These are phyloP conservation scores for Cataglyphis rosenhaueri DNA, from an alignment of 2,888 invertebrate species.

Conservation along the genomic window DNA sequence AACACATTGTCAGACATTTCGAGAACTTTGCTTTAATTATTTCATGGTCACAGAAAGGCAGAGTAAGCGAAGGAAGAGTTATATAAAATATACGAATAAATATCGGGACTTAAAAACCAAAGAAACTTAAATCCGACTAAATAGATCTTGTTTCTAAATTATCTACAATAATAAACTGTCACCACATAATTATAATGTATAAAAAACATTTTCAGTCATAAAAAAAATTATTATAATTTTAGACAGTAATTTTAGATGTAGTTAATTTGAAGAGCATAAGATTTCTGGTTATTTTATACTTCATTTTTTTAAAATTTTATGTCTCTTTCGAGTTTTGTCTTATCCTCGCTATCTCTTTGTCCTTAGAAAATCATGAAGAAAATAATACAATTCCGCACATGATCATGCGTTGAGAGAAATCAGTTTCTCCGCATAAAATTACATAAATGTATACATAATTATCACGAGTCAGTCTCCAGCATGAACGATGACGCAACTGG, in stretches of 20 bases:
- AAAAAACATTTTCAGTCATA: background rate
- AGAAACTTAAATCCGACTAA: background rate
- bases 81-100: conserved; percentile 2
- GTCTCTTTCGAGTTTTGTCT: background rate
- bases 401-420: background rate
- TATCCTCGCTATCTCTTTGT: background rate
- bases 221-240: conserved; percentile 14
- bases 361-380: background rate
- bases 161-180: too few species aligned
- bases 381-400: conserved; percentile 2
- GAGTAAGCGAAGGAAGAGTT: conserved; percentile 17
- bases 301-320: background rate
- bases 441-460: conserved; percentile 35
- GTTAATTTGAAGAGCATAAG: conserved; percentile 2
- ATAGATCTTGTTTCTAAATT: background rate
- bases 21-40: background rate
- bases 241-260: background rate
- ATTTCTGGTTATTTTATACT: background rate
- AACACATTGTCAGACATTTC: background rate
- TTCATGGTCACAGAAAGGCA: background rate
- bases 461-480: conserved; percentile 38
- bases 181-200: background rate
- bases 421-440: conserved; percentile 6
- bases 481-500: conserved; percentile 27
- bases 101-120: background rate